phyloP scores from a whole-genome alignment of 2,797 vertebrate species.

The Todus mexicanus region DNA sequence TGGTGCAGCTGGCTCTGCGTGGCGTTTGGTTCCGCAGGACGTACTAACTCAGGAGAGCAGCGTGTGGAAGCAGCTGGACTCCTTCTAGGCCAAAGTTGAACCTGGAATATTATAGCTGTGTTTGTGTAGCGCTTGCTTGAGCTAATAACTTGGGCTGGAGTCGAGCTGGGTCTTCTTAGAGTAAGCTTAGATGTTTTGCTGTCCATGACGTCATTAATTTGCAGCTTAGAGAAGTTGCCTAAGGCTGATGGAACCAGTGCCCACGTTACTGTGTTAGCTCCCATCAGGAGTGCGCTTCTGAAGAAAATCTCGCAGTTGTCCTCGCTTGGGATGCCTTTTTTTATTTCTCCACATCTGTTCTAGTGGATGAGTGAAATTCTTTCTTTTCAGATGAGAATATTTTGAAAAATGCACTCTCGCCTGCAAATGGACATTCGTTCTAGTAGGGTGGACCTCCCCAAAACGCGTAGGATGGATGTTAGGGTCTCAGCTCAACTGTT shows the following conservation, averaged over 20 bases:
- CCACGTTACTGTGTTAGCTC: fast-evolving
- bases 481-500: neutral
- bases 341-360: neutral
- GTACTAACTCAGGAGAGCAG: neutral
- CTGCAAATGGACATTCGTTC: neutral
- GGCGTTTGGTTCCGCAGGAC: neutral
- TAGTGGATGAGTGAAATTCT: neutral
- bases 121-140: neutral
- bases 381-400: neutral
- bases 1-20: neutral
- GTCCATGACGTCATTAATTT: neutral
- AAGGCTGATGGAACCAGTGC: neutral
- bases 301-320: neutral
- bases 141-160: neutral
- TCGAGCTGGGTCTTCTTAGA: neutral
- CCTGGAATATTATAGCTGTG: neutral
- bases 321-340: neutral
- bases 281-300: neutral
- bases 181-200: neutral
- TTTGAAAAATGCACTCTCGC: neutral
- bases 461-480: neutral
- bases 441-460: neutral
- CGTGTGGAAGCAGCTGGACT: neutral
- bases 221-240: neutral
- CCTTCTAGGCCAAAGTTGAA: neutral